A percentile compares a stretch with the other conserved stretches of the same genome.
phyloP scores from a whole-genome alignment of 2,888 invertebrate species.

The Apantesis nais region DNA sequence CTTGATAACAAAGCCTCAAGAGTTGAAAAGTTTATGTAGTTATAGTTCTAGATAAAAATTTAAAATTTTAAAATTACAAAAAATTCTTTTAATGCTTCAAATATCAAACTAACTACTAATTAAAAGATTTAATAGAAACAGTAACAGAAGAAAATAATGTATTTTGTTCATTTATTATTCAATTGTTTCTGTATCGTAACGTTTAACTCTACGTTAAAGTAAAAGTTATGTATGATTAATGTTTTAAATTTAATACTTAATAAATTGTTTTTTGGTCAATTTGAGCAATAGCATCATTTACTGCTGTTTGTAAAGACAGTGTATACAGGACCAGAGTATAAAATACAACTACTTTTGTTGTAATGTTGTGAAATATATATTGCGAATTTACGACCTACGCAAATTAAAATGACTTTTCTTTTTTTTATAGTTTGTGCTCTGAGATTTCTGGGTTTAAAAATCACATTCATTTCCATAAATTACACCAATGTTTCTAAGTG shows the following conservation, averaged over 20 bases:
- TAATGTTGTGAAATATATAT: background rate
- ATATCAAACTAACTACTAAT: background rate
- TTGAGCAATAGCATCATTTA: too few relatives aligned
- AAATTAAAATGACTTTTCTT: background rate
- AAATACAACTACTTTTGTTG: background rate
- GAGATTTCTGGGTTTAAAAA: constrained; percentile 11
- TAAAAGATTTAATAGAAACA: too few relatives aligned
- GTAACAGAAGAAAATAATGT: background rate
- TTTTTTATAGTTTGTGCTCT: background rate
- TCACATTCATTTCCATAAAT: constrained; percentile 25
- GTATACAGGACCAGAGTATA: too few relatives aligned
- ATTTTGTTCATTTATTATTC: background rate
- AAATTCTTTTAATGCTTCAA: background rate
- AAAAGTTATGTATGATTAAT: background rate
- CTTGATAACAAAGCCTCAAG: background rate
- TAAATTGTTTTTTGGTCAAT: too few relatives aligned
- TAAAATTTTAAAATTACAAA: background rate
- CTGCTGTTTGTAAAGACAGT: too few relatives aligned
- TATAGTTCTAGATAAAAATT: too few relatives aligned
- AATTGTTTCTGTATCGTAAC: background rate
- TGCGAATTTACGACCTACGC: background rate
- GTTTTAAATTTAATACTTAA: background rate
- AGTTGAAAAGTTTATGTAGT: background rate
- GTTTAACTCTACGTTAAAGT: too few relatives aligned
- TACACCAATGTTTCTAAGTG: background rate